These are phyloP conservation scores for Plutomurus gul DNA, from an alignment of 1,140 invertebrate genomes.

Conservation along the genomic window DNA sequence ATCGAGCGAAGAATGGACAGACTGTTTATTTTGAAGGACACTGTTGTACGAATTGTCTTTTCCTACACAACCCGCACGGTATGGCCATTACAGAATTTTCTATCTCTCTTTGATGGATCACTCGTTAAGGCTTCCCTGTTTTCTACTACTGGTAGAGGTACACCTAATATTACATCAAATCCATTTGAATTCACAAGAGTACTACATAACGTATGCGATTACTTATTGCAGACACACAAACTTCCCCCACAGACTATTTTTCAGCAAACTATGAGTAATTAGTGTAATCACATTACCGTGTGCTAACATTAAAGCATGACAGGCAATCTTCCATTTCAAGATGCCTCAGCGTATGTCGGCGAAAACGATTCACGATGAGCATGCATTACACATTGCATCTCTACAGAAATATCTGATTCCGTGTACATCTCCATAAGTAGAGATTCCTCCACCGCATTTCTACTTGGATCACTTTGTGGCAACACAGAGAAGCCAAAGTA, in stretches of 20 bases:
- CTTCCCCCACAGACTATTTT: background rate
- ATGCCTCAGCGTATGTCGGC: background rate
- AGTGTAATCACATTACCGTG: background rate
- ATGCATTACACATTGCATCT: background rate
- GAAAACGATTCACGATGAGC: background rate
- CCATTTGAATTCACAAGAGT: no score
- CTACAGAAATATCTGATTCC: no score
- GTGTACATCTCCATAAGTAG: background rate
- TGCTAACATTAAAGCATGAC: slow-evolving; percentile 10
- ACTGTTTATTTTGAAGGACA: slow-evolving; percentile 6
- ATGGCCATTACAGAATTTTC: no score
- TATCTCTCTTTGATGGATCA: background rate
- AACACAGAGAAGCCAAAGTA: background rate
- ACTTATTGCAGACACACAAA: background rate
- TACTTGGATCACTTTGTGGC: no score
- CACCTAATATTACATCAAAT: no score
- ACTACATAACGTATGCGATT: no score
- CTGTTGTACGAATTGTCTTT: background rate
- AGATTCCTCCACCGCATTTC: background rate
- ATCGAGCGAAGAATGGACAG: no score
- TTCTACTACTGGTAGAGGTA: no score
- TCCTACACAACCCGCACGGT: no score
- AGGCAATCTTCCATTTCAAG: background rate
- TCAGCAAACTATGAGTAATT: background rate
- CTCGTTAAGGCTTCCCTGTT: no score